Base-by-base conservation (phyloP, 2,113 vertebrate species). In the Syngnathus scovelli region DNA sequence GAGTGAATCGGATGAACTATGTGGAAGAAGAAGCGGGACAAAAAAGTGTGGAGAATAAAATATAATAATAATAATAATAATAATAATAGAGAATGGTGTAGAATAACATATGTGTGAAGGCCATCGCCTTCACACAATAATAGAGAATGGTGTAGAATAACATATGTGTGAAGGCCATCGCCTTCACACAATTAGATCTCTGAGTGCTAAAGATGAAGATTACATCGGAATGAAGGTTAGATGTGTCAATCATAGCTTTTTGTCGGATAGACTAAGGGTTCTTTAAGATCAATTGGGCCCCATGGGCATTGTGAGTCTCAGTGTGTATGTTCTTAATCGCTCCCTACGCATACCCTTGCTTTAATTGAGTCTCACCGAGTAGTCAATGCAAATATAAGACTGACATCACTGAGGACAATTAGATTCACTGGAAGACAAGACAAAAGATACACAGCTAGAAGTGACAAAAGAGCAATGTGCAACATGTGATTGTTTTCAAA, bases 111-210 rank as follows among this genome's bases (percentile, higher is more conserved):
- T n/a, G n/a, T n/a, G n/a, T n/a, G n/a, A n/a, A n/a, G n/a, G n/a
- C n/a, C n/a, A n/a, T n/a, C n/a, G n/a, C n/a, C n/a, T n/a, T n/a
- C n/a, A n/a, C n/a, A n/a, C n/a, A n/a, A n/a, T n/a, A n/a, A n/a
- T n/a, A n/a, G n/a, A n/a, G n/a, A n/a, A n/a, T n/a, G n/a, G n/a
- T n/a, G n/a, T n/a, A n/a, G n/a, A n/a, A n/a, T n/a, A n/a, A n/a
- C n/a, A n/a, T n/a, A n/a, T n/a, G n/a, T n/a, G n/a, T n/a, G n/a
- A n/a, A n/a, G n/a, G n/a, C n/a, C n/a, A n/a, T n/a, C n/a, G n/a
- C n/a, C n/a, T n/a, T n/a, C n/a, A n/a, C n/a, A n/a, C n/a, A n/a
- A 92, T 92, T 90, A 90, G 85, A 92, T 87, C 83, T 88, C 79
- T 58, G 77, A 86, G 81, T 87, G 83, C 87, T 91, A 89, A 93